phyloP scores from a whole-genome alignment of 2,888 invertebrate species.

The Platycheirus rosarum region DNA sequence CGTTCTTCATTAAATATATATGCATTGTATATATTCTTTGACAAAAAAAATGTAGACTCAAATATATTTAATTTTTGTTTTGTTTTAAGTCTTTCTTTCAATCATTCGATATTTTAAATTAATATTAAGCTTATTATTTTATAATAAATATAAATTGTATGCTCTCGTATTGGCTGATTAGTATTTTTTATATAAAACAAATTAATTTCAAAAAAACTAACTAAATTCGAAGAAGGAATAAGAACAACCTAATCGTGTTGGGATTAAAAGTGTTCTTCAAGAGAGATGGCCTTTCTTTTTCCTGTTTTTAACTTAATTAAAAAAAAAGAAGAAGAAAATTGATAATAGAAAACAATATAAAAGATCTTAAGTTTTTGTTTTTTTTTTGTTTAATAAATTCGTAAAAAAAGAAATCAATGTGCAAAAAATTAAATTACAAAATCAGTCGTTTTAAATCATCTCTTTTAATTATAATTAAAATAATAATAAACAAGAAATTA shows the following conservation, averaged over 20 bases:
- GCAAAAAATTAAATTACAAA: conserved; percentile 65
- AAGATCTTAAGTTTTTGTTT: conserved; percentile 38
- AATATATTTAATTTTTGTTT: conserved; percentile 7
- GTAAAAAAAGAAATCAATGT: conserved; percentile 53
- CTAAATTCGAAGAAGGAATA: conserved; percentile 36
- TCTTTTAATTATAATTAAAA: conserved; percentile 30
- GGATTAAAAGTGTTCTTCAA: conserved; percentile 6
- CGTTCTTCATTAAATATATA: conserved; percentile 24
- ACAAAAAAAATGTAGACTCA: conserved; percentile 36
- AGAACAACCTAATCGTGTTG: conserved; percentile 15
- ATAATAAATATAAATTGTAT: conserved; percentile 71
- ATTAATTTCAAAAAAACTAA: conserved; percentile 17
- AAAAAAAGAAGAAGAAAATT: conserved; percentile 30
- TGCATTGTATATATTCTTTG: conserved; percentile 21
- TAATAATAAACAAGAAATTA: conserved; percentile 34
- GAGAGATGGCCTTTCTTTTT: conserved; percentile 24
- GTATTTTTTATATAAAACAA: conserved; percentile 46
- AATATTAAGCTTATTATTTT: conserved; percentile 64
- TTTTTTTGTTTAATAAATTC: conserved; percentile 46
- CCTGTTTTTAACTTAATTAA: conserved; percentile 29
- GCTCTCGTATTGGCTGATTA: conserved; percentile 62
- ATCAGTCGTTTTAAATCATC: conserved; percentile 68
- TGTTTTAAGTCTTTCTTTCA: conserved; percentile 21
- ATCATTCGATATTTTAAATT: conserved; percentile 63
- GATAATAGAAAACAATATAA: conserved; percentile 36